Evolutionary conservation across 2,797 vertebrate genomes (phyloP), one percentile per base, ranked within the genome.

Genomic region (Sparidentex hasta): DNA sequence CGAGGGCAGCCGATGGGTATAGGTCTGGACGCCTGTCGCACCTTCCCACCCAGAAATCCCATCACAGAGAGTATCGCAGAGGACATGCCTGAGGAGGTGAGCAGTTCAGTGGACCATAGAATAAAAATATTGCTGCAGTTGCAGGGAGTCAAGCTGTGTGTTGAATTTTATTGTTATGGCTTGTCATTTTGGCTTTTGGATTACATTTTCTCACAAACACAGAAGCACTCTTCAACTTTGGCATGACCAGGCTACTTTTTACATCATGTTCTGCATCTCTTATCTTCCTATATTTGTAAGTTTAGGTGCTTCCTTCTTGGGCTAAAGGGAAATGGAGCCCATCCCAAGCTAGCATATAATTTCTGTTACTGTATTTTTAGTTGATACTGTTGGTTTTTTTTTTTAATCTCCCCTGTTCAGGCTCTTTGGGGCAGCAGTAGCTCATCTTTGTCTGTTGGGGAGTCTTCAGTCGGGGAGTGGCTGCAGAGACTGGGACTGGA

Each of bases 61-160:
- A 95, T 96, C 74, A 95, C 98, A 46, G 98, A 98, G 92, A 98
- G 97, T 87, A 98, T 98, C 23, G 96, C 97, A 46, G 98, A 99
- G 78, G 98, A 98, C 84, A 92, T 97, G 83, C 96, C 97, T 0
- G 97, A 98, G 87, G 97, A 97, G 97, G 97, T 98, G 83, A 86
- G 85, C 5, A 1, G 3, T 52, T 0, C 14, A n/a, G n/a, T 8
- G n/a, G 46, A 17, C 55, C 9, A 16, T 41, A 50, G 23, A 29
- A 38, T 38, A 38, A 8, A 25, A 73, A 11, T 9, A 38, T 38
- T 11, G 3, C 8, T 38, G 9, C 44, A 46, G 38, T 17, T 58
- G 6, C 7, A 25, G 5, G 5, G 12, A 51, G 20, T 29, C 18
- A 44, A 29, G 17, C 38, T 63, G 7, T 44, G 43, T 38, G 38